Evolutionary conservation across 2,888 invertebrate species (phyloP).

Genomic region (Serrognathus titanus): DNA sequence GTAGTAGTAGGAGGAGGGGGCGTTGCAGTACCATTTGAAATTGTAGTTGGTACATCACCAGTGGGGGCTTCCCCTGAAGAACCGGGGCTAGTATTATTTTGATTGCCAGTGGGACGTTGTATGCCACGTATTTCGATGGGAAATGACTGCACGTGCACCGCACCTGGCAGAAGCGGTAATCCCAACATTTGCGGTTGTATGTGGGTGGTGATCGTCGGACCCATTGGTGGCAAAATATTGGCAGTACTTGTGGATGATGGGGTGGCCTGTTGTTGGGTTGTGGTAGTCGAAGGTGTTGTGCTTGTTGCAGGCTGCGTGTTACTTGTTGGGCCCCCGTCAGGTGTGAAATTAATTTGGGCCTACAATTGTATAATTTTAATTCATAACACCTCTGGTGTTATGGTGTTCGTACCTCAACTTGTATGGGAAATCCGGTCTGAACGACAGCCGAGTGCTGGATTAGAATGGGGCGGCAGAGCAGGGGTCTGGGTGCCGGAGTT

Average conservation of each 20-base stretch:
- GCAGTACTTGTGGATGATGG: constrained; percentile 23
- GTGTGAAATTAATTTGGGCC: constrained; percentile 34
- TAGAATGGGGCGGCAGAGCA: constrained; percentile 69
- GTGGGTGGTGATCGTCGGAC: constrained; percentile 19
- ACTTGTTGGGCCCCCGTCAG: constrained; percentile 16
- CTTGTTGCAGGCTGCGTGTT: constrained; percentile 13
- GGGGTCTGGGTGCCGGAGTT: constrained; percentile 63
- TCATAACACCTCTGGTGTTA: background rate
- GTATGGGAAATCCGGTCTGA: constrained; percentile 64
- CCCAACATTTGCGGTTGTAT: constrained; percentile 27
- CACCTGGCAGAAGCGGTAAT: constrained; percentile 36
- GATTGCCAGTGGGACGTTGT: background rate
- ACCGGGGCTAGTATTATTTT: constrained; percentile 14
- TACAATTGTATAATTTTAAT: constrained; percentile 10
- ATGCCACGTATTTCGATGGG: constrained; percentile 41
- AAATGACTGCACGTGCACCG: constrained; percentile 41
- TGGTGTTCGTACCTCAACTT: constrained; percentile 56
- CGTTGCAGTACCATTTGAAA: constrained; percentile 4
- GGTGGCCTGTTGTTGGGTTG: constrained; percentile 26
- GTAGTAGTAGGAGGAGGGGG: constrained; percentile 13
- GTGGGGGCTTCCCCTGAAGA: constrained; percentile 14
- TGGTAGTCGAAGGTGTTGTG: constrained; percentile 16
- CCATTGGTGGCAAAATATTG: constrained; percentile 7
- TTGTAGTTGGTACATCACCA: constrained; percentile 18
- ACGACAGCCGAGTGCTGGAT: constrained; percentile 65